Evolutionary conservation across 2,888 invertebrate species (phyloP), one percentile per base, ranked within the genome.

Genomic region (Lissonota sp.): DNA sequence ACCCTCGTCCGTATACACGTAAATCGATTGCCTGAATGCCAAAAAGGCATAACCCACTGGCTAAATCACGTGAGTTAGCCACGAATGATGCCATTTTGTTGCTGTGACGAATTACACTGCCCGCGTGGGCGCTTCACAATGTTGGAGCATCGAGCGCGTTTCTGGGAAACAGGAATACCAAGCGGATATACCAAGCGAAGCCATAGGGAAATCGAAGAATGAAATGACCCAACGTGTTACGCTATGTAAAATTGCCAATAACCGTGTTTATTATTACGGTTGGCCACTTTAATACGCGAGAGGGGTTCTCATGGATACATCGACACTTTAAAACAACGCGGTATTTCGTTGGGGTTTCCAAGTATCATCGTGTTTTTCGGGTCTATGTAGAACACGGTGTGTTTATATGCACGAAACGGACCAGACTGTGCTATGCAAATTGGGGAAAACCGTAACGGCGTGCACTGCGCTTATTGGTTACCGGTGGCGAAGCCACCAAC

Each of bases 371-470:
- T 12, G 84, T 26, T 84, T 84, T 86, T 26, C 46, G 8, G 86
- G 86, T 89, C 88, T 90, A 89, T 84, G 85, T 71, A 57, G 12
- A 49, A 67, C 40, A 37, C 16, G 26, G 3, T 3, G 26, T 26
- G 26, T 26, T 26, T 26, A 26, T 42, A 51, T 49, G 37, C 26
- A 40, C 51, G 14, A 67, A 26, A 46, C 46, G 49, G 58, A 14
- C 55, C 37, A 63, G 62, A 40, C 42, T 26, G 66, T 49, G 46
- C 58, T 73, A 84, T 85, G 90, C 86, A 90, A 90, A 90, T 90
- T 87, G 85, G 89, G 26, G 26, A 26, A 88, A 88, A 89, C 86
- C 87, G 86, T 87, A 26, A 26, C 87, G 72, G 72, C 55, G 55
- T 72, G 26, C 39, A 57, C 37, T 51, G 64, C 14, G 62, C 40